Evolutionary conservation across 2,888 invertebrate species (phyloP).

Genomic region (Macaria notata): DNA sequence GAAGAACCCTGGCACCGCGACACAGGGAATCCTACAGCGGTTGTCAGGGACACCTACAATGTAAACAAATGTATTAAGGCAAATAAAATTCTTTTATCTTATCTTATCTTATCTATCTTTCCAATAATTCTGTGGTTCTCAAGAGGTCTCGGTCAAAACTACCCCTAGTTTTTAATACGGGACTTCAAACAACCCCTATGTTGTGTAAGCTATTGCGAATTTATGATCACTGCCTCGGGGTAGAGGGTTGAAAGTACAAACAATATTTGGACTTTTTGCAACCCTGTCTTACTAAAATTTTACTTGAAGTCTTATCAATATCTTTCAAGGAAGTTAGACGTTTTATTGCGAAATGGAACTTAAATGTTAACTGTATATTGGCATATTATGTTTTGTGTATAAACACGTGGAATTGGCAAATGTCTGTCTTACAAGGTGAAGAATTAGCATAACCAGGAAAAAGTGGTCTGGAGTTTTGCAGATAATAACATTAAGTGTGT

Average conservation of each 20-base stretch:
- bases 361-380: neutral
- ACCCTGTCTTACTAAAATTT: conserved; percentile 9
- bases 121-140: too few relatives aligned
- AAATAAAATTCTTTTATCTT: too few relatives aligned
- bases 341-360: neutral
- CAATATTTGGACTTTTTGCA: neutral
- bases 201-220: conserved; percentile 28
- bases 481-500: too few relatives aligned
- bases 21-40: too few relatives aligned
- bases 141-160: conserved; percentile 6
- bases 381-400: conserved; percentile 8
- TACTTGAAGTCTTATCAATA: too few relatives aligned
- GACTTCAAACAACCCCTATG: conserved; percentile 24
- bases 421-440: conserved; percentile 18
- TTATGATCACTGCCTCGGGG: conserved; percentile 28
- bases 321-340: too few relatives aligned
- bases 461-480: too few relatives aligned
- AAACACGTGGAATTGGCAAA: conserved; percentile 21
- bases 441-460: conserved; percentile 23
- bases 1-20: too few relatives aligned
- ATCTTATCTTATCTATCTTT: too few relatives aligned
- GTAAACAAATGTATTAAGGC: too few relatives aligned
- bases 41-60: too few relatives aligned
- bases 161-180: conserved; percentile 22
- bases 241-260: conserved; percentile 14